Conservation (phyloP, 2,797 vertebrate genomes). For the Manis javanica region DNA sequence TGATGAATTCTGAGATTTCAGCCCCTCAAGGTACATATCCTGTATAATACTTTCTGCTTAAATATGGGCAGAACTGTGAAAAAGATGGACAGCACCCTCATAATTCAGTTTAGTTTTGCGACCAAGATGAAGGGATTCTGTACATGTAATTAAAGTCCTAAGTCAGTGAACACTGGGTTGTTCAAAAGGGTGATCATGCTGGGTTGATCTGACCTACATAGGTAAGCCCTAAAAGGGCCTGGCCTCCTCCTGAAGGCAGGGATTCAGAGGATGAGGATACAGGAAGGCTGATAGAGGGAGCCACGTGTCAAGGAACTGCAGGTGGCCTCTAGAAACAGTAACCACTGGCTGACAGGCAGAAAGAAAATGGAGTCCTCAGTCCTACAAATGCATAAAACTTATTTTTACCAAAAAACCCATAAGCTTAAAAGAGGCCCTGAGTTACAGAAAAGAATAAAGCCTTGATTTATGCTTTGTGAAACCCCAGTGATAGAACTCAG, state of each 20-base stretch:
- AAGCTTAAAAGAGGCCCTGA: neutral
- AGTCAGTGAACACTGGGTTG: neutral
- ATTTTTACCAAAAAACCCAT: neutral
- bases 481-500: neutral
- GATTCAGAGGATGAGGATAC: neutral
- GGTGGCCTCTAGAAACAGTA: no score
- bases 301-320: rapidly evolving
- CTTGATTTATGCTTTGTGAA: neutral
- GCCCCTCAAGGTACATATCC: rapidly evolving
- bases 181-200: neutral
- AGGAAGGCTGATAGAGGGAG: neutral
- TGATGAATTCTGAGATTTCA: neutral
- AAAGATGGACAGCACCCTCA: neutral
- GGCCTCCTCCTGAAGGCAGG: neutral
- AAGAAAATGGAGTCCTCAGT: neutral
- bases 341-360: neutral
- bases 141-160: neutral
- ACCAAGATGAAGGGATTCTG: neutral
- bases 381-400: neutral
- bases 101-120: neutral
- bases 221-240: neutral
- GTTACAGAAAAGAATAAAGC: neutral
- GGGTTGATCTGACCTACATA: neutral
- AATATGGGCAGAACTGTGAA: neutral
- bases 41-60: neutral